Conservation (phyloP, 1,140 invertebrate genomes). For the Bombus huntii region DNA sequence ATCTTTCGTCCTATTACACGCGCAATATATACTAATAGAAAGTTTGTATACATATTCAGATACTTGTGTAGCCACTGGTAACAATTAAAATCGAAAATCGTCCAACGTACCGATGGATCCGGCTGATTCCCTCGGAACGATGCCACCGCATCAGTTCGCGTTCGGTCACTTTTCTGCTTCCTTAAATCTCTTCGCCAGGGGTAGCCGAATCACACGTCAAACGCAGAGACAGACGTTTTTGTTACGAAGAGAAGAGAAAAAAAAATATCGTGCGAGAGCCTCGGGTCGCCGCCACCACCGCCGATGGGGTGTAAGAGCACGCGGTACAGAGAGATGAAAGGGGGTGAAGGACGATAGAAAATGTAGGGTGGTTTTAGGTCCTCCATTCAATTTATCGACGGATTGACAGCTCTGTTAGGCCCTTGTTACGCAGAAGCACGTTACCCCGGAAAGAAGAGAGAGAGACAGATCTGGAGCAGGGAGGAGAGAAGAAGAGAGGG, state of each 20-base stretch:
- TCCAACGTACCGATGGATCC: neutral
- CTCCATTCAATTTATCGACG: constrained; percentile 77
- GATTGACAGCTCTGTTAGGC: constrained; percentile 79
- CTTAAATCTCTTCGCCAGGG: constrained; percentile 64
- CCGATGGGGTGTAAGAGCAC: constrained; percentile 68
- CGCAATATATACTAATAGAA: no score
- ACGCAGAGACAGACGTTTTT: constrained; percentile 68
- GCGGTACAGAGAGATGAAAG: constrained; percentile 63
- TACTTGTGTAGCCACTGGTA: neutral
- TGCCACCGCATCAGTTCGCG: constrained; percentile 16
- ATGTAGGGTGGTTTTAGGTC: constrained; percentile 75
- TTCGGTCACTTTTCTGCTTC: constrained; percentile 67
- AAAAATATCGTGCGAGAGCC: constrained; percentile 58
- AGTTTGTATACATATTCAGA: no score
- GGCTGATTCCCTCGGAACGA: constrained; percentile 10
- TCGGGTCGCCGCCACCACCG: constrained; percentile 55
- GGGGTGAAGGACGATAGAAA: constrained; percentile 66
- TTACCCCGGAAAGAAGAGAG: constrained; percentile 56
- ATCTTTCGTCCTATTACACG: no score
- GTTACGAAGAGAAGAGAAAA: constrained; percentile 45
- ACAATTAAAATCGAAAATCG: neutral
- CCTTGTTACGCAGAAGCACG: constrained; percentile 72
- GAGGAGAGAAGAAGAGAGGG: constrained; percentile 7
- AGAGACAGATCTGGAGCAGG: constrained; percentile 11
- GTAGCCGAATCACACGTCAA: constrained; percentile 68